A percentile compares a stretch with the other conserved stretches of the same genome.
phyloP scores from a whole-genome alignment of 2,797 vertebrate species.

The Bufotes viridis region DNA sequence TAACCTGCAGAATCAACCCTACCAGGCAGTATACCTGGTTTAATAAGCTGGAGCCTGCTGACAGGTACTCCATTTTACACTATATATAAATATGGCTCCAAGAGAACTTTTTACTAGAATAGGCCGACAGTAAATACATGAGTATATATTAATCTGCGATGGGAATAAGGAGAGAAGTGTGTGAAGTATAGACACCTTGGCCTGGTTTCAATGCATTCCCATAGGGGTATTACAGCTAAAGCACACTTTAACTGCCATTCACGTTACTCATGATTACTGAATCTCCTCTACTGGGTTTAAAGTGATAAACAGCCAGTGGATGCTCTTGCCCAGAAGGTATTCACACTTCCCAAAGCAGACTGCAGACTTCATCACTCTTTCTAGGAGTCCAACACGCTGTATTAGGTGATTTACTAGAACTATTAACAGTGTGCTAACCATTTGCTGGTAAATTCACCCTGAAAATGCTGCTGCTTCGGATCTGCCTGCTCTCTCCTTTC shows the following conservation, averaged over 20 bases:
- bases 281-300: conserved; percentile 37
- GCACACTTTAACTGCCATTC: conserved; percentile 34
- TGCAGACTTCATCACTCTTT: conserved; percentile 40
- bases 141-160: conserved; percentile 16
- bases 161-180: conserved; percentile 16
- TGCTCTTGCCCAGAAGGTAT: conserved; percentile 37
- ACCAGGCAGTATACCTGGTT: too few species aligned
- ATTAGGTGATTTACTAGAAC: conserved; percentile 43
- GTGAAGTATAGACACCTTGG: conserved; percentile 41
- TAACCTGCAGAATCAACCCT: too few species aligned
- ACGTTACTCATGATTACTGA: conserved; percentile 35
- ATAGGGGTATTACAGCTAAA: conserved; percentile 29
- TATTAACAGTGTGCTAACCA: conserved; percentile 37
- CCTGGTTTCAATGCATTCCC: conserved; percentile 29
- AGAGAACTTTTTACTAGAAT: neutral
- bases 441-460: conserved; percentile 40
- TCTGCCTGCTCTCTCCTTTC: neutral
- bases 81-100: neutral
- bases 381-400: conserved; percentile 20
- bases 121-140: neutral
- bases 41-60: too few species aligned
- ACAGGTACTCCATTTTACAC: neutral
- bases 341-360: conserved; percentile 42
- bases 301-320: conserved; percentile 38
- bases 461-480: conserved; percentile 21